Percentiles rank a stretch among this genome's conserved stretches.
Conservation (phyloP, 2,113 vertebrate genomes). For the Procavia capensis region DNA sequence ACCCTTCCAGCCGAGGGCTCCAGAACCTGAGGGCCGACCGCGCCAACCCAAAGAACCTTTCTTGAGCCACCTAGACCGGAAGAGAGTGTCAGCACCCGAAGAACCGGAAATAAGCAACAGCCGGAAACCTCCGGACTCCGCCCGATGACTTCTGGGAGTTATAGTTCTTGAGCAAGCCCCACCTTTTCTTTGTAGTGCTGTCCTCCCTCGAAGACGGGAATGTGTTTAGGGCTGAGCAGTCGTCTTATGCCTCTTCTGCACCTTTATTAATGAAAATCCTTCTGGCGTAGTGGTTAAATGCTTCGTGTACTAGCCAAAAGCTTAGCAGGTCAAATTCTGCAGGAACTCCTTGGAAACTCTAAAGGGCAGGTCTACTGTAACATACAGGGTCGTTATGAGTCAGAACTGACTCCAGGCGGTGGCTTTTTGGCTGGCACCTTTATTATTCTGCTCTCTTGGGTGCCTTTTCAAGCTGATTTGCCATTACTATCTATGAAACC, state of each 20-base stretch:
- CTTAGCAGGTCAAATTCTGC: too few relatives aligned
- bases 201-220: fast-evolving
- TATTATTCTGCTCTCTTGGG: background rate
- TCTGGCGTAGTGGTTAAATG: too few relatives aligned
- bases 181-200: background rate
- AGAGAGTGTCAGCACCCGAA: constrained; percentile 69
- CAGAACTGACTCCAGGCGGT: too few relatives aligned
- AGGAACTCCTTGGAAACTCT: too few relatives aligned
- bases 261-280: too few relatives aligned
- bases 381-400: too few relatives aligned
- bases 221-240: fast-evolving
- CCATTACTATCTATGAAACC: background rate
- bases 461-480: background rate
- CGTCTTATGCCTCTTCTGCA: background rate
- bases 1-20: fast-evolving
- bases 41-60: background rate
- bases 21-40: background rate
- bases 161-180: constrained; percentile 64
- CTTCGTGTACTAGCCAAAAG: too few relatives aligned
- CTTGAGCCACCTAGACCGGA: background rate
- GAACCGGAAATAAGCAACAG: constrained; percentile 31
- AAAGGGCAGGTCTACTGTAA: too few relatives aligned
- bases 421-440: too few relatives aligned
- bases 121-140: background rate
- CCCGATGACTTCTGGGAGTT: constrained; percentile 65